phyloP scores from a whole-genome alignment of 2,113 vertebrate genomes.

The Microcebus murinus region DNA sequence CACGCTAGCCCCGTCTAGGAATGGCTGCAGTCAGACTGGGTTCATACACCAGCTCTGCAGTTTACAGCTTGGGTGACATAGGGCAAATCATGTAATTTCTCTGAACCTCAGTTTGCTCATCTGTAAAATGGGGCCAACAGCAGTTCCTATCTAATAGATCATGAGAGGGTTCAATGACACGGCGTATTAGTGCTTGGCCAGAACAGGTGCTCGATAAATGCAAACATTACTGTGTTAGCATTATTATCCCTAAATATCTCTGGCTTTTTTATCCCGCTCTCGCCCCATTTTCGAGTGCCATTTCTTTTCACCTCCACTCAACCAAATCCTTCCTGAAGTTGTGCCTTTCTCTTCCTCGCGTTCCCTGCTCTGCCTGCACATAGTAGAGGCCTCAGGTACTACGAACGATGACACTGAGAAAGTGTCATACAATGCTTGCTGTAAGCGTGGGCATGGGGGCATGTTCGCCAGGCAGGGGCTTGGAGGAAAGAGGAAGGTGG shows the following conservation, averaged over 20 bases:
- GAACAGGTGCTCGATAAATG: no score
- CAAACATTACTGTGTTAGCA: rapidly evolving
- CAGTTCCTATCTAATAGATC: neutral
- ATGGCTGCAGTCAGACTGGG: neutral
- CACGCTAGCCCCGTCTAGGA: neutral
- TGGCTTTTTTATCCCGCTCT: neutral
- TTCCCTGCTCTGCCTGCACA: rapidly evolving
- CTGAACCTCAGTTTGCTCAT: neutral
- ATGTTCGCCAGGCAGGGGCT: rapidly evolving
- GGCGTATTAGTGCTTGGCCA: rapidly evolving
- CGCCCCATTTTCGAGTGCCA: neutral
- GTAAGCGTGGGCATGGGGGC: rapidly evolving
- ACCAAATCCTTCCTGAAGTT: neutral
- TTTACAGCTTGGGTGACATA: neutral
- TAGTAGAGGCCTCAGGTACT: neutral
- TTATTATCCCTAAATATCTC: neutral
- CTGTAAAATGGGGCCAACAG: neutral
- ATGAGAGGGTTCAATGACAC: neutral
- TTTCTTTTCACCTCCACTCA: neutral
- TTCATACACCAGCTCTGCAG: neutral
- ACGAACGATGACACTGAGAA: neutral
- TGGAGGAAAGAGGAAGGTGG: no score
- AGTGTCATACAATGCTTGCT: no score
- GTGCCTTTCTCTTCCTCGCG: neutral
- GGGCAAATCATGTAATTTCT: neutral